These are phyloP conservation scores for Eutolmus rufibarbis DNA, from an alignment of 2,888 invertebrate species.

Conservation along the genomic window DNA sequence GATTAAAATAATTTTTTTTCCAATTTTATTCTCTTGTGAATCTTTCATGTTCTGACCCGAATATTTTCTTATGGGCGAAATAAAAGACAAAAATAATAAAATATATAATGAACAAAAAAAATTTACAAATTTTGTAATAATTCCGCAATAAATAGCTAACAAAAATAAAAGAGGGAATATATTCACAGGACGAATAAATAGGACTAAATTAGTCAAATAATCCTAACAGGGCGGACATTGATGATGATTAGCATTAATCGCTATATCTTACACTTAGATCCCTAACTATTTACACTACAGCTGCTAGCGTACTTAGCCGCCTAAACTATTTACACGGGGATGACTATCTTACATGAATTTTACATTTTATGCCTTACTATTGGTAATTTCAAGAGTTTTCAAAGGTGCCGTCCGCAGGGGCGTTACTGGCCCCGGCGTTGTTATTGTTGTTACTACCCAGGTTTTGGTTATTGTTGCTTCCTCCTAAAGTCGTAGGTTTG, in stretches of 20 bases:
- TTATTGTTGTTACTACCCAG: slow-evolving; percentile 41
- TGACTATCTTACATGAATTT: background rate
- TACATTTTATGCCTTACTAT: background rate
- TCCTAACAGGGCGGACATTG: slow-evolving; percentile 22
- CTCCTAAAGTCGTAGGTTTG: slow-evolving; percentile 13
- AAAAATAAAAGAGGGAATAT: background rate
- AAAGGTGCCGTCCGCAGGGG: slow-evolving; percentile 40
- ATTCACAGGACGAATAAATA: slow-evolving; percentile 4
- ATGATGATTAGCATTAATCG: slow-evolving; percentile 9
- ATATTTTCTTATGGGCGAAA: background rate
- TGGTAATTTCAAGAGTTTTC: slow-evolving; percentile 45
- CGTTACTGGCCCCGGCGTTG: slow-evolving; percentile 37
- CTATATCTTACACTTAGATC: background rate
- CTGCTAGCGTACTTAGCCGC: background rate
- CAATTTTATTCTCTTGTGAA: background rate
- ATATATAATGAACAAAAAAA: background rate
- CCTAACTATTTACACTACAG: slow-evolving; percentile 6
- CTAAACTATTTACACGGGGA: background rate
- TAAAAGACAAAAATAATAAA: background rate
- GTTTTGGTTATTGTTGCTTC: slow-evolving; percentile 19
- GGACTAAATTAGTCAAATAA: background rate
- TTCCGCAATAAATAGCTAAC: background rate
- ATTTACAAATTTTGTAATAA: background rate
- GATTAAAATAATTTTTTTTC: background rate
- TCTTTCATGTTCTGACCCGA: background rate